Conservation (phyloP, 2,113 vertebrate genomes). For the Ranitomeya imitator region DNA sequence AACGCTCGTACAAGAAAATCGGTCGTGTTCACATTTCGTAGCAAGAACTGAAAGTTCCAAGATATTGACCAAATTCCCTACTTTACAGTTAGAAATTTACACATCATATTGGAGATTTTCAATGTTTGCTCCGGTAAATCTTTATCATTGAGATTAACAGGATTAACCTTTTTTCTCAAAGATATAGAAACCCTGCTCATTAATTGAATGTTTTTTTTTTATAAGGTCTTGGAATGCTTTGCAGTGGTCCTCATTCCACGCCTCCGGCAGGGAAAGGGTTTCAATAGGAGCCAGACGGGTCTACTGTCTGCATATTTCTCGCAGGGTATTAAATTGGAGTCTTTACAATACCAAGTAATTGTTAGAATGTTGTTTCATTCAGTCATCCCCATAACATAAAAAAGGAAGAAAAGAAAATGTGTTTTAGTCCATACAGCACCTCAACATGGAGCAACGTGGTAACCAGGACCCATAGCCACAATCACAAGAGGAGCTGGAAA, state of each 20-base stretch:
- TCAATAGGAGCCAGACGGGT: conserved; percentile 36
- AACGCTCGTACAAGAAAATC: too few relatives aligned
- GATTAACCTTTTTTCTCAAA: neutral
- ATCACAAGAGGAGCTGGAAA: too few relatives aligned
- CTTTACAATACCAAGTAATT: conserved; percentile 17
- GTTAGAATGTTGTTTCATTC: conserved; percentile 22
- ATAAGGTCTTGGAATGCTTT: conserved; percentile 17
- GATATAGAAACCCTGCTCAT: neutral
- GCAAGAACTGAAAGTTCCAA: neutral
- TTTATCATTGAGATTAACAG: neutral
- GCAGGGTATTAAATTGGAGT: conserved; percentile 24
- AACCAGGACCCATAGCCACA: neutral
- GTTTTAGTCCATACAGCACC: neutral
- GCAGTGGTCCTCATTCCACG: conserved; percentile 1
- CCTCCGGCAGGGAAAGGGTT: conserved; percentile 47
- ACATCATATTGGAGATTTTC: neutral
- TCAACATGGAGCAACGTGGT: neutral
- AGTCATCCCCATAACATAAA: neutral
- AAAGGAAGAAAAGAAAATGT: neutral
- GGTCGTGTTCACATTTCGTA: neutral
- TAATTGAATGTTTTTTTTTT: neutral
- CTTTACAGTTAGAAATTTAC: neutral
- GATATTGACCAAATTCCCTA: neutral
- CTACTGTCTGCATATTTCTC: conserved; percentile 51
- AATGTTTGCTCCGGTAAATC: neutral